phyloP scores from a whole-genome alignment of 2,797 vertebrate genomes.

The Esox masquinongy region DNA sequence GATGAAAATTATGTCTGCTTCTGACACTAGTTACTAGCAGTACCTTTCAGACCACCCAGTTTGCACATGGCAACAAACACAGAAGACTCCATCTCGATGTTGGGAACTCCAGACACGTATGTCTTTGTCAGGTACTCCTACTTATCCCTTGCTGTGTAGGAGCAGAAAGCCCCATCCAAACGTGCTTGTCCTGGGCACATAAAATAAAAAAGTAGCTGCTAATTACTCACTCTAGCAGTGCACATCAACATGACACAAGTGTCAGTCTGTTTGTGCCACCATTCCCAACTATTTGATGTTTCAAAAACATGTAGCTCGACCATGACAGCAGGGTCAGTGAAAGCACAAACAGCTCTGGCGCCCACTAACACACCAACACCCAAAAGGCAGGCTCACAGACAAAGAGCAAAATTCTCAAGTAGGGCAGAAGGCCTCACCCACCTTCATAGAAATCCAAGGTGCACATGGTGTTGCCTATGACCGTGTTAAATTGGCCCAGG shows the following conservation, averaged over 20 bases:
- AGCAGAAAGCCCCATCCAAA: conserved; percentile 92
- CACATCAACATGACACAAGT: no score
- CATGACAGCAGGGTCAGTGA: no score
- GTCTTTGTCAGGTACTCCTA: conserved; percentile 83
- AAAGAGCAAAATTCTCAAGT: background rate
- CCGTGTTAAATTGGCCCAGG: conserved; percentile 80
- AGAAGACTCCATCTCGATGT: conserved; percentile 96
- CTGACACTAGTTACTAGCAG: no score
- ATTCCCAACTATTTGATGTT: background rate
- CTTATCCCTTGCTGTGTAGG: conserved; percentile 87
- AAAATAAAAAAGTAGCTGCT: background rate
- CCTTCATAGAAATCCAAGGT: conserved; percentile 99
- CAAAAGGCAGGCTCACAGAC: background rate
- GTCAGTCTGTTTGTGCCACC: background rate
- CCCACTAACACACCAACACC: background rate
- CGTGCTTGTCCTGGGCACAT: conserved; percentile 86
- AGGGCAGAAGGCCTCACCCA: conserved; percentile 50
- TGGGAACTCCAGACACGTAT: conserved; percentile 81
- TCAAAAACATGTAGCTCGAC: no score
- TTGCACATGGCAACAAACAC: conserved; percentile 92
- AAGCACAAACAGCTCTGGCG: background rate
- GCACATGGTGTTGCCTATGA: conserved; percentile 85
- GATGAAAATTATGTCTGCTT: no score
- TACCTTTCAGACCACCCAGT: conserved; percentile 85
- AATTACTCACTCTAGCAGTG: background rate